phyloP scores from a whole-genome alignment of 2,888 invertebrate genomes.

The Luperina nickerlii region DNA sequence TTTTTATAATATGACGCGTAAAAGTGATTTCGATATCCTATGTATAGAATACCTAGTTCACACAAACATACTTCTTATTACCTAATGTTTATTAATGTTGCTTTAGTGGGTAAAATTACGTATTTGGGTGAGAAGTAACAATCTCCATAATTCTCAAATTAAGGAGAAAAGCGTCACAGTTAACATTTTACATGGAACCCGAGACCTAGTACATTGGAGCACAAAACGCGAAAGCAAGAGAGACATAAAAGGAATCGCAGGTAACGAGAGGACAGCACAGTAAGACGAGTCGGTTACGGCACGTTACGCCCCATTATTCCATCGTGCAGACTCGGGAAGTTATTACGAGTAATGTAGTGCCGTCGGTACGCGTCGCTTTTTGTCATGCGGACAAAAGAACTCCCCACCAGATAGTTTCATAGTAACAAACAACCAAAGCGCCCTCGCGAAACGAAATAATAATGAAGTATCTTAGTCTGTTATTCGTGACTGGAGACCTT shows the following conservation, averaged over 20 bases:
- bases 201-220: constrained; percentile 27
- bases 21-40: background rate
- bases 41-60: background rate
- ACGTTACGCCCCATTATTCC: constrained; percentile 79
- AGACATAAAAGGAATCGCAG: constrained; percentile 70
- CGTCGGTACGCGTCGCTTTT: constrained; percentile 76
- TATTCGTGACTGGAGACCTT: constrained; percentile 58
- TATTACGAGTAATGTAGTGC: constrained; percentile 84
- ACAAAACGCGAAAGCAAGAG: constrained; percentile 51
- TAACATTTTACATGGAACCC: constrained; percentile 48
- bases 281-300: constrained; percentile 70
- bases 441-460: constrained; percentile 66
- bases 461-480: constrained; percentile 64
- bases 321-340: constrained; percentile 79
- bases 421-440: constrained; percentile 71
- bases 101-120: background rate
- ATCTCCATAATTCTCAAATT: constrained; percentile 11
- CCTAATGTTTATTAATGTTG: background rate
- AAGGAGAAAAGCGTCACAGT: constrained; percentile 5
- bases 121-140: background rate
- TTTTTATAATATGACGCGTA: background rate
- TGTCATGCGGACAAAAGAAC: constrained; percentile 80
- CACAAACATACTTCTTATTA: background rate
- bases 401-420: constrained; percentile 77
- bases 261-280: constrained; percentile 72